These are phyloP conservation scores for Tauraco hartlaubi DNA, from an alignment of 2,797 vertebrate species.

Conservation along the genomic window DNA sequence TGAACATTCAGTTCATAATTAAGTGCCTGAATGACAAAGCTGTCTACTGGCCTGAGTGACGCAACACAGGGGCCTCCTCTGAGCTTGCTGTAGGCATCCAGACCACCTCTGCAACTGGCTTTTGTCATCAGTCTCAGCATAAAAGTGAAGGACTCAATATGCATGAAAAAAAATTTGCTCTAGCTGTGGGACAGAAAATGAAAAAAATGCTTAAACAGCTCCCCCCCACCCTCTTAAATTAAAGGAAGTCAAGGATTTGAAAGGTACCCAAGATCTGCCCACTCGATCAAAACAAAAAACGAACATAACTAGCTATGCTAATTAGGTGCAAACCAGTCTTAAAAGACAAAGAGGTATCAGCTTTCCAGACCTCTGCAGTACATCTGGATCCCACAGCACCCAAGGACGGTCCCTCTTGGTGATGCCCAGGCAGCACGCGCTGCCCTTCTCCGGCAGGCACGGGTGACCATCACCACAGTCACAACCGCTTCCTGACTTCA, in stretches of 20 bases:
- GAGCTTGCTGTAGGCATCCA: not conserved
- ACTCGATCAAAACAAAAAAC: not conserved
- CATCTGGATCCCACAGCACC: not conserved
- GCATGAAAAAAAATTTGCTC: not conserved
- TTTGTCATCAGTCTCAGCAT: not conserved
- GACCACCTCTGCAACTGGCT: not conserved
- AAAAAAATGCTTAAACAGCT: not conserved
- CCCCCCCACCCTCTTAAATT: not conserved
- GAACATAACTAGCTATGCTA: not conserved
- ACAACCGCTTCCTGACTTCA: not conserved
- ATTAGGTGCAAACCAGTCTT: not conserved
- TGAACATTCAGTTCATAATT: constrained; percentile 16
- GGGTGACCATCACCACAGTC: not conserved
- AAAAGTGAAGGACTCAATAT: not conserved
- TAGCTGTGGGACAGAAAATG: not conserved
- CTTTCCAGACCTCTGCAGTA: not conserved
- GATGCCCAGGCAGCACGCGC: fast-evolving
- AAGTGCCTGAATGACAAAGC: constrained; percentile 12
- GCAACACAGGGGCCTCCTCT: not conserved
- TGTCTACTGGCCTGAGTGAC: not conserved
- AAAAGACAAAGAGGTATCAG: not conserved
- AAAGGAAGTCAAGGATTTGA: not conserved
- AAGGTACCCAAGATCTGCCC: not conserved
- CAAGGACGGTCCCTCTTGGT: fast-evolving
- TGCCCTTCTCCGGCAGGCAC: not conserved